Evolutionary conservation across 2,888 invertebrate genomes (phyloP), one percentile per base, ranked within the genome.

Genomic region (Philhelius pedissequus): DNA sequence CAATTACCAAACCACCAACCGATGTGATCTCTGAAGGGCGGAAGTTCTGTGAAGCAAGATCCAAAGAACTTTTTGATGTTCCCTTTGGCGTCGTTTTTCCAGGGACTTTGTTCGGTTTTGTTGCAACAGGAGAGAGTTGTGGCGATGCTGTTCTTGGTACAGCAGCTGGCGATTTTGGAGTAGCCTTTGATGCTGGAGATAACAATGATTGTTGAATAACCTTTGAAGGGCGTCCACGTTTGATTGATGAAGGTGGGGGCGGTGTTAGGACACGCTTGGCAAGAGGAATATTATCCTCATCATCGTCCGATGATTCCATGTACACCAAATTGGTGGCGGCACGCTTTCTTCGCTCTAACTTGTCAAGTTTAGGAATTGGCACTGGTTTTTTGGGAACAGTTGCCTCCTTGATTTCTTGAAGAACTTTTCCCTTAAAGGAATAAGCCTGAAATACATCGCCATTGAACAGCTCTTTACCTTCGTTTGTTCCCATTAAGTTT

Each of bases 21-120:
- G 96, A 95, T 0, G 94, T 94, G 1, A 93, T 94, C 89, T 96
- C 96, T 0, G 95, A 94, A 0, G 96, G 95, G 1, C 95, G 93
- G 38, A 94, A 90, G 69, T 89, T 89, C 11, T 88, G 79, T n/a
- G 88, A 68, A 6, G 87, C 58, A 1, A 87, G 38, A 15, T 87
- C 60, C 4, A 60, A 1, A 9, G 38, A 35, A 25, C 52, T 71
- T 38, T 80, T 87, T 38, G 27, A 3, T 13, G 87, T 88, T 0
- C 52, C 66, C 32, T 80, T 87, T 32, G 30, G 4, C 25, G 88
- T 88, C 0, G 83, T 45, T 25, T 81, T 76, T 0, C 35, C 38
- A 2, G 50, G 13, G 1, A 73, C 54, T 40, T 87, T 87, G 0
- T 22, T 50, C 0, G 79, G 45, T 35, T 88, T 89, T 11, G 83